Evolutionary conservation across 2,113 vertebrate species (phyloP).

Genomic region (Poicephalus gulielmi): DNA sequence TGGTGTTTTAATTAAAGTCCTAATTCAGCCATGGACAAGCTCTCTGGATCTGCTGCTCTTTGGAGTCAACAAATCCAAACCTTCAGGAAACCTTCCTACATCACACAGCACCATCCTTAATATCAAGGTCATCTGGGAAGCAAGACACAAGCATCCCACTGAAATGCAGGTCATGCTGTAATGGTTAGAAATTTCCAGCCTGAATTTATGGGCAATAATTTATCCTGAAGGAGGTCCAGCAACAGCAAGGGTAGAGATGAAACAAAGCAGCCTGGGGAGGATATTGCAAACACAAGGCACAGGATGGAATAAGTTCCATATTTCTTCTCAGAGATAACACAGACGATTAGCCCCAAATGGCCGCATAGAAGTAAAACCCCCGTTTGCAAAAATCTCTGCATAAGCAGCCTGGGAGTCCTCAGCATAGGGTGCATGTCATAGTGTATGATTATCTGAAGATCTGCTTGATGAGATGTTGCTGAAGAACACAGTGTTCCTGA

Average conservation of each 20-base stretch:
- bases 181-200: neutral
- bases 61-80: neutral
- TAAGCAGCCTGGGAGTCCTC: neutral
- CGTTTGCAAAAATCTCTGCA: neutral
- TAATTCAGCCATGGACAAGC: neutral
- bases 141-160: neutral
- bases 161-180: neutral
- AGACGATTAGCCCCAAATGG: neutral
- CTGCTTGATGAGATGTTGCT: neutral
- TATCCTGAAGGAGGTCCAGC: neutral
- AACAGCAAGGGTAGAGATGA: neutral
- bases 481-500: neutral
- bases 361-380: neutral
- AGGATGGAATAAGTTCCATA: neutral
- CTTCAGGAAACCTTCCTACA: neutral
- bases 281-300: neutral
- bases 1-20: neutral
- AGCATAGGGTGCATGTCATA: rapidly evolving
- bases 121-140: neutral
- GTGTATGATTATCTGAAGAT: neutral
- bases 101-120: neutral
- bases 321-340: neutral
- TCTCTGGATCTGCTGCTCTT: neutral
- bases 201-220: neutral
- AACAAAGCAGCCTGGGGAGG: neutral